phyloP scores from a whole-genome alignment of 2,113 vertebrate genomes.

The Megatriorchis doriae region DNA sequence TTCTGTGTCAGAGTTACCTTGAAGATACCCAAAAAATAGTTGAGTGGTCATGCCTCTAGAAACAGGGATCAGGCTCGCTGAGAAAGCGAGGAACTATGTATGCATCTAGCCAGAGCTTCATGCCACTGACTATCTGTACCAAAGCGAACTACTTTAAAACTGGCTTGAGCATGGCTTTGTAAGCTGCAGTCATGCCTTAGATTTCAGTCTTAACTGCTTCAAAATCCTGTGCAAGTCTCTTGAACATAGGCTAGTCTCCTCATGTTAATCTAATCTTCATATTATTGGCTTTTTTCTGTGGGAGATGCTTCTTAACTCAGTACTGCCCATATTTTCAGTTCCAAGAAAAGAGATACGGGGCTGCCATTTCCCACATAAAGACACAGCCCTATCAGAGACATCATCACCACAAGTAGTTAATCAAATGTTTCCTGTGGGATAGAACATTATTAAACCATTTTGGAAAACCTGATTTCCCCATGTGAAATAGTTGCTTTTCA shows the following conservation, averaged over 20 bases:
- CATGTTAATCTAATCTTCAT: not conserved
- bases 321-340: not conserved
- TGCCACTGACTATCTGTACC: not conserved
- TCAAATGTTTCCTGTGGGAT: not conserved
- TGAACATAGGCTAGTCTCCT: not conserved
- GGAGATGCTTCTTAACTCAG: not conserved
- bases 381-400: not conserved
- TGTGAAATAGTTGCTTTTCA: not conserved
- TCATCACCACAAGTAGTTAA: not conserved
- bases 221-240: not conserved
- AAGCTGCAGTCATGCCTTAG: not conserved
- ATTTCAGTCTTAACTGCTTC: not conserved
- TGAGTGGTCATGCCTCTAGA: not conserved
- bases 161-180: not conserved
- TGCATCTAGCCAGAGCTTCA: not conserved
- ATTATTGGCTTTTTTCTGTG: not conserved
- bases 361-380: not conserved
- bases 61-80: not conserved
- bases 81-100: fast-evolving
- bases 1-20: not conserved
- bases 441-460: not conserved
- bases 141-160: not conserved
- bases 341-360: not conserved
- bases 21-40: not conserved
- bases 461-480: not conserved